These are phyloP conservation scores for Barnardius zonarius DNA, from an alignment of 2,113 vertebrate genomes.

Conservation along the genomic window DNA sequence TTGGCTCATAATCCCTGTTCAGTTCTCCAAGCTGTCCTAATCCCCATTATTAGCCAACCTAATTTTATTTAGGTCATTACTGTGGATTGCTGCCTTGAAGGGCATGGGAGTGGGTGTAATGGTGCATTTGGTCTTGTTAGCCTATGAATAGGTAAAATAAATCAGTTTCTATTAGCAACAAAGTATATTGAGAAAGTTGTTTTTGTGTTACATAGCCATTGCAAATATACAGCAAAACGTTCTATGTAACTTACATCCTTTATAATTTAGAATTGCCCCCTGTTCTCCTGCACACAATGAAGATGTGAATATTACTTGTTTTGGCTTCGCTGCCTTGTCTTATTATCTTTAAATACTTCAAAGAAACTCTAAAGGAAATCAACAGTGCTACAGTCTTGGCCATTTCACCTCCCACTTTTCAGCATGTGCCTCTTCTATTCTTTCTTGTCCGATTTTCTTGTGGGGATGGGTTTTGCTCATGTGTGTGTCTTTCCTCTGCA, in stretches of 20 bases:
- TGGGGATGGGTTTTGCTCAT: not conserved
- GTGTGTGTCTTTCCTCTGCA: not conserved
- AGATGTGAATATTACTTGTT: not conserved
- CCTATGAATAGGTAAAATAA: not conserved
- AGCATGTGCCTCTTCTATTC: not conserved
- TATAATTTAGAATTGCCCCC: not conserved
- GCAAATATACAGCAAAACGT: not conserved
- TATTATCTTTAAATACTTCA: not conserved
- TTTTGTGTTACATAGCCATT: not conserved
- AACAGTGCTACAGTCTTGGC: not conserved
- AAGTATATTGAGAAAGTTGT: not conserved
- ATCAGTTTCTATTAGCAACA: not conserved
- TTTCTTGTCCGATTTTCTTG: not conserved
- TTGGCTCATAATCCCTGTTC: not conserved
- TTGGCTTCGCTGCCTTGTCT: not conserved
- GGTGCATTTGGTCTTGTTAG: not conserved
- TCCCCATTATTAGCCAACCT: not conserved
- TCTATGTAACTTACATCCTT: not conserved
- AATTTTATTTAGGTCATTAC: not conserved
- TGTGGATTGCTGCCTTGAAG: not conserved
- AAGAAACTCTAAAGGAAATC: not conserved
- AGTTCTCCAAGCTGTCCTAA: not conserved
- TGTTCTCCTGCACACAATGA: not conserved
- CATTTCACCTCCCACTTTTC: not conserved
- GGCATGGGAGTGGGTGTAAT: too few relatives aligned